Base-by-base conservation (phyloP, 2,888 invertebrate species). In the Autographa gamma region DNA sequence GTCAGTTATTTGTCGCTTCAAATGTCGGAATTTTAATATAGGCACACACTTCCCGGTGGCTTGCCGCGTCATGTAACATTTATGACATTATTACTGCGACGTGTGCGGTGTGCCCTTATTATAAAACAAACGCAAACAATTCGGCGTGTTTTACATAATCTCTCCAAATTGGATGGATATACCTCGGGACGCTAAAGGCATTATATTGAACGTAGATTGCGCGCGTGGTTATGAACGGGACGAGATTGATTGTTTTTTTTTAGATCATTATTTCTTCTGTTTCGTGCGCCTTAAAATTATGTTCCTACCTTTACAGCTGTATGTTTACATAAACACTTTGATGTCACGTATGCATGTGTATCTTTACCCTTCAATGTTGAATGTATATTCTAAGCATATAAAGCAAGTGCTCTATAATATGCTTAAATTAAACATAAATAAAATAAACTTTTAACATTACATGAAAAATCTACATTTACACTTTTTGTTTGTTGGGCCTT, bases 1-100 rank as follows among this genome's bases (percentile, higher is more conserved):
- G 78, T 73, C 81, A 81, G 81, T 83, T 85, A 86, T 90, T 88
- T 87, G 85, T 84, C 83, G 88, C 80, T 83, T 85, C 83, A 86
- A 89, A 90, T 91, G 87, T 83, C 68, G 87, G 89, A 90, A 91
- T 92, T 93, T 92, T 90, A 92, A 93, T 92, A 92, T 88, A 87
- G 85, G 84, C 86, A 87, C 83, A 84, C 88, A 90, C 89, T 90
- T 82, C 64, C 74, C 85, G 77, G 80, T 83, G 85, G 89, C 88
- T 88, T 88, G 81, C 82, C 74, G 83, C 69, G 72, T 77, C 80
- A 88, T 90, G 89, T 88, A 90, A 91, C 89, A 91, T 93, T 93
- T 92, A 93, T 91, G 91, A 87, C 89, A 89, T 91, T 90, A 92
- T 91, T 91, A 91, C 86, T 80, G 83, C 80, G 82, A 87, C 87